These are phyloP conservation scores for Troides oblongomaculatus DNA, from an alignment of 2,888 invertebrate species.

Conservation along the genomic window DNA sequence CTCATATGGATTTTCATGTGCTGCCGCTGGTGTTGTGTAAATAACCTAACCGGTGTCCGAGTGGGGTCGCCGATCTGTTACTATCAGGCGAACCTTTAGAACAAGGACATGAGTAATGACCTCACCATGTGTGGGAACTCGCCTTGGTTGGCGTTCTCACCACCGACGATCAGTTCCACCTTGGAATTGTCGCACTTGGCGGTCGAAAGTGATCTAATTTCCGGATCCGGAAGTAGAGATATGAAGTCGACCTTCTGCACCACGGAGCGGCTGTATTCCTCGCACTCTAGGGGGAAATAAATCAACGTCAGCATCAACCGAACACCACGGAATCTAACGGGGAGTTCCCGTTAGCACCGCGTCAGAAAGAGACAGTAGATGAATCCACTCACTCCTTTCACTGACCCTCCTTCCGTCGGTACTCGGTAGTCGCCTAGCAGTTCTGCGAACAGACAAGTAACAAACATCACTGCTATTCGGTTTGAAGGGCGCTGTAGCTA, in stretches of 20 bases:
- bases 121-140: constrained; percentile 85
- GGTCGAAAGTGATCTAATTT: constrained; percentile 58
- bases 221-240: constrained; percentile 74
- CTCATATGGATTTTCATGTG: no score
- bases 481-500: no score
- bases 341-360: no score
- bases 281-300: constrained; percentile 70
- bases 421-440: not conserved
- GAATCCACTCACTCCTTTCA: constrained; percentile 20
- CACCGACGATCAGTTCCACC: constrained; percentile 80
- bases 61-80: no score
- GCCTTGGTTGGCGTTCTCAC: constrained; percentile 73
- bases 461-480: no score
- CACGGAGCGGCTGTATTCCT: constrained; percentile 76
- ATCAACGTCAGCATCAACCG: no score
- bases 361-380: not conserved
- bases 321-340: no score
- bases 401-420: constrained; percentile 18
- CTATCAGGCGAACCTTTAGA: no score
- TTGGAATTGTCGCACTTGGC: constrained; percentile 78
- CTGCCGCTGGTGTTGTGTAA: no score
- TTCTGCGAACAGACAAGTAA: constrained; percentile 3
- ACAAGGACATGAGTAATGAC: no score
- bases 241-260: constrained; percentile 72
- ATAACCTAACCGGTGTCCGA: no score